Percentiles rank a stretch among this genome's conserved stretches.
Conservation (phyloP, 2,797 vertebrate genomes). For the Xyrichtys novacula region DNA sequence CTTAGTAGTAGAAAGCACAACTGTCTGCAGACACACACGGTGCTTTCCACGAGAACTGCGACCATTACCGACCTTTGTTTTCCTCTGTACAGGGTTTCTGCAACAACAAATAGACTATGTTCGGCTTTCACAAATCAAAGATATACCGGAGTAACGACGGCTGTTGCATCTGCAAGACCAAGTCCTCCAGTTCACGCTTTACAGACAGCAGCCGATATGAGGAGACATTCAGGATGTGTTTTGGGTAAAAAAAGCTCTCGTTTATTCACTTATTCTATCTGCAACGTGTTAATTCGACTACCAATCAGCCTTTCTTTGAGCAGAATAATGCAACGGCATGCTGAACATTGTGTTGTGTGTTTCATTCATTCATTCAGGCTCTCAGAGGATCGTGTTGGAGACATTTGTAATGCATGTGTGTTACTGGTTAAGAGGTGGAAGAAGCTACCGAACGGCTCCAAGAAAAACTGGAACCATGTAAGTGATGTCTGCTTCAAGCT, state of each 20-base stretch:
- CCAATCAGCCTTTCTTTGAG: background rate
- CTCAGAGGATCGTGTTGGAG: conserved; percentile 86
- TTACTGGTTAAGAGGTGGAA: conserved; percentile 89
- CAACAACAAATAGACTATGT: conserved; percentile 76
- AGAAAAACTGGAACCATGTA: conserved; percentile 91
- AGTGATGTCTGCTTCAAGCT: conserved; percentile 15
- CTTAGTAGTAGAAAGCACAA: conserved; percentile 36
- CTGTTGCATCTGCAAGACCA: conserved; percentile 90
- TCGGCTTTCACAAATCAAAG: conserved; percentile 90
- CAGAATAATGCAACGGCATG: background rate
- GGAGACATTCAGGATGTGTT: conserved; percentile 87
- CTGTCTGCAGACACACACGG: conserved; percentile 48
- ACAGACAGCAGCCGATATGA: conserved; percentile 90
- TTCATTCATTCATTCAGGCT: conserved; percentile 67
- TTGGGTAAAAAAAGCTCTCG: conserved; percentile 80
- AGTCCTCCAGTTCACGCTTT: conserved; percentile 89
- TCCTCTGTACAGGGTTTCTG: conserved; percentile 43
- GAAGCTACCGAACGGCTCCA: conserved; percentile 87
- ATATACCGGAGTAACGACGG: conserved; percentile 89
- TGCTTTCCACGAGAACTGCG: background rate
- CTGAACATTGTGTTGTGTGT: background rate
- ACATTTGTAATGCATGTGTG: conserved; percentile 90
- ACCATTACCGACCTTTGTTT: background rate
- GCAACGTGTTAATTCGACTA: background rate
- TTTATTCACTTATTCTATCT: background rate